phyloP scores from a whole-genome alignment of 1,140 invertebrate species.

The Stegodyphus dumicola region DNA sequence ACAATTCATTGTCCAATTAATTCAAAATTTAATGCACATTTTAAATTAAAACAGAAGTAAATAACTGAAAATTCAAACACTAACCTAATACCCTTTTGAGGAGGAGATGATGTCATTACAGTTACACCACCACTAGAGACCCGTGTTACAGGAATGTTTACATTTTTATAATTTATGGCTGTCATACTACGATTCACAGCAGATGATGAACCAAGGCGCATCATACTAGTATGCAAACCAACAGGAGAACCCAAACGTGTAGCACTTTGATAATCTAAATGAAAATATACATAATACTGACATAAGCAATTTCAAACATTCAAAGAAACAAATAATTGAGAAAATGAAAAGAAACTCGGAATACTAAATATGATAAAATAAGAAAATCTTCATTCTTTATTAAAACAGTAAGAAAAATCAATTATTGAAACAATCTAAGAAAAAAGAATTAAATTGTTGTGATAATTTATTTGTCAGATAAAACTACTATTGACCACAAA shows the following conservation, averaged over 20 bases:
- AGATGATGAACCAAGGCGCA: conserved; percentile 78
- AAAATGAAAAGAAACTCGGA: background rate
- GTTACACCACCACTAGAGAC: conserved; percentile 76
- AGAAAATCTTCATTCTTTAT: background rate
- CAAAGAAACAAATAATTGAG: background rate
- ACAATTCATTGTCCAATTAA: too few relatives aligned
- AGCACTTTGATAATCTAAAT: conserved; percentile 64
- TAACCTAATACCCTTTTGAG: conserved; percentile 67
- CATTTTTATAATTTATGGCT: conserved; percentile 63
- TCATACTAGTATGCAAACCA: conserved; percentile 84
- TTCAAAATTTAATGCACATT: too few relatives aligned
- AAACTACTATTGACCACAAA: too few relatives aligned
- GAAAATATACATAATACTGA: background rate
- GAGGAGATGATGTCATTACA: conserved; percentile 71
- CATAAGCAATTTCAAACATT: conserved; percentile 57
- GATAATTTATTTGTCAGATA: too few relatives aligned
- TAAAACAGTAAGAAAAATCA: too few relatives aligned
- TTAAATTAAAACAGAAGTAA: too few relatives aligned
- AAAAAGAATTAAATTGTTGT: too few relatives aligned
- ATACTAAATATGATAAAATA: background rate
- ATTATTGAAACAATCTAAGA: too few relatives aligned
- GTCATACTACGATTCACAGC: conserved; percentile 65
- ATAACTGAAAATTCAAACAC: too few relatives aligned
- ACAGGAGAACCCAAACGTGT: conserved; percentile 75
- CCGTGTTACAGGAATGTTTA: conserved; percentile 45